phyloP scores from a whole-genome alignment of 2,113 vertebrate genomes.

The Regulus satrapa region DNA sequence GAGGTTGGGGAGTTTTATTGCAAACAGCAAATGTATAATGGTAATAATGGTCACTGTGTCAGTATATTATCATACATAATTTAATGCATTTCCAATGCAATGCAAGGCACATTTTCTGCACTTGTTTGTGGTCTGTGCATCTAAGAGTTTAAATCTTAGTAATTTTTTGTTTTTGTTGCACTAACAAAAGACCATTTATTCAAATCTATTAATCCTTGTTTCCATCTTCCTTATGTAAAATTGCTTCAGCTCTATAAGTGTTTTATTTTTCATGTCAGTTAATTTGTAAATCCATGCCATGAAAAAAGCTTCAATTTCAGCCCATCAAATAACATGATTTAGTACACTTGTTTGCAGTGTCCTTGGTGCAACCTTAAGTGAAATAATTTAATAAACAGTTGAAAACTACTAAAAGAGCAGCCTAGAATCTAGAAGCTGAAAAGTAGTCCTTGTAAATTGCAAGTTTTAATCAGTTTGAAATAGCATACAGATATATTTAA shows the following conservation, averaged over 20 bases:
- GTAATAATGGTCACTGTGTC: not conserved
- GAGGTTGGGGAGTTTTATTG: not conserved
- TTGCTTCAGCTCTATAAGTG: not conserved
- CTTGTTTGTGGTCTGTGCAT: not conserved
- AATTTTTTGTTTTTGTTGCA: not conserved
- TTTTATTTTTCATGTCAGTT: not conserved
- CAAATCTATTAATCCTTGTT: not conserved
- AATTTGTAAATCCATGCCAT: not conserved
- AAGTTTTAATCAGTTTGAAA: not conserved
- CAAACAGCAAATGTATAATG: not conserved
- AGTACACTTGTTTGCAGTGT: not conserved
- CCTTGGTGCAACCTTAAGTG: not conserved
- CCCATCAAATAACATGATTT: not conserved
- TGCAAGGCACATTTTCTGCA: not conserved
- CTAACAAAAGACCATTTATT: not conserved
- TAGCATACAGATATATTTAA: not conserved
- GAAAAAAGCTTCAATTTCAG: not conserved
- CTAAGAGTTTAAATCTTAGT: not conserved
- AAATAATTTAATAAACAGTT: not conserved
- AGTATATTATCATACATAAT: not conserved
- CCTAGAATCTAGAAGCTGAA: not conserved
- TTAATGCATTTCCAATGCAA: not conserved
- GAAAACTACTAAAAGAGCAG: not conserved
- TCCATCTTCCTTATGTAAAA: not conserved
- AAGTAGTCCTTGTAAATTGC: not conserved